phyloP scores from a whole-genome alignment of 2,888 invertebrate genomes.

The Philhelius pedissequus region DNA sequence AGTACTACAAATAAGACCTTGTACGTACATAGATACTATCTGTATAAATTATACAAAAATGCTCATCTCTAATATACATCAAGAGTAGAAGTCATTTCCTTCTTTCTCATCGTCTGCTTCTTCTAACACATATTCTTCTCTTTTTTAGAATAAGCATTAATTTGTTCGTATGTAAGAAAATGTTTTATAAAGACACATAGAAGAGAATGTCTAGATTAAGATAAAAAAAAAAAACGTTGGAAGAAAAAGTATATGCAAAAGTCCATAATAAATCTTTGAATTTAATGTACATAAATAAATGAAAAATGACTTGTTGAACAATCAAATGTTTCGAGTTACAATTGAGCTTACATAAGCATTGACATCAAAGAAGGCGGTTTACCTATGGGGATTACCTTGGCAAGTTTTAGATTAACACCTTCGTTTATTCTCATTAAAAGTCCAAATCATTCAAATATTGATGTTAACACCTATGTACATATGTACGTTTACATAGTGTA shows the following conservation, averaged over 20 bases:
- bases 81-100: neutral
- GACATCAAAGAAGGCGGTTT: neutral
- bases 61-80: conserved; percentile 15
- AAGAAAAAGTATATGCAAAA: neutral
- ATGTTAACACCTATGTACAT: too few relatives aligned
- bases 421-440: neutral
- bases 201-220: neutral
- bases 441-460: too few relatives aligned
- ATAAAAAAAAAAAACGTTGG: neutral
- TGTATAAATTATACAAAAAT: conserved; percentile 10
- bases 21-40: conserved; percentile 7
- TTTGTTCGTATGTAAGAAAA: neutral
- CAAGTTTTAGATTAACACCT: neutral
- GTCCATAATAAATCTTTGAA: neutral
- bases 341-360: neutral
- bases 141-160: neutral
- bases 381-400: neutral
- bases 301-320: neutral
- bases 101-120: neutral
- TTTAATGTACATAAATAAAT: neutral
- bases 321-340: neutral
- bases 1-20: conserved; percentile 36
- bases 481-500: too few relatives aligned
- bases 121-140: neutral
- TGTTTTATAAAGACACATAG: neutral